Conservation (phyloP, 2,888 invertebrate genomes). For the Mythimna ferrago region DNA sequence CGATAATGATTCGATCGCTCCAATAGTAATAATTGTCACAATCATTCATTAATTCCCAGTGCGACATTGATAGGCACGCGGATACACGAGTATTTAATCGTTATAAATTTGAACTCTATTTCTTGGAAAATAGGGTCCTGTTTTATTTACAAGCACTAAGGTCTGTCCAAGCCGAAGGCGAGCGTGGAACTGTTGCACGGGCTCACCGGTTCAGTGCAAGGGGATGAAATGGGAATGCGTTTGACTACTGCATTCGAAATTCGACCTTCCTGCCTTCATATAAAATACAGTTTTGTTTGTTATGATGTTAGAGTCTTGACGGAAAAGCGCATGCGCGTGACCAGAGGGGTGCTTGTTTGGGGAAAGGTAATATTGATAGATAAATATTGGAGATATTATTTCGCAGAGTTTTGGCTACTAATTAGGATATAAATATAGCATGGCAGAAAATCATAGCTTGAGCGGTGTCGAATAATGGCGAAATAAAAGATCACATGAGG, state of each 20-base stretch:
- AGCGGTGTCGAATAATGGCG: background rate
- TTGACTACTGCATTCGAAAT: background rate
- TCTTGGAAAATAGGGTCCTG: background rate
- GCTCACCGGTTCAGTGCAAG: slow-evolving; percentile 16
- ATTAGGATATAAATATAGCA: background rate
- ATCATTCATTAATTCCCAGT: background rate
- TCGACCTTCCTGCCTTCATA: slow-evolving; percentile 18
- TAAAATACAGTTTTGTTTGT: slow-evolving; percentile 1
- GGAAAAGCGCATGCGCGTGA: slow-evolving; percentile 41
- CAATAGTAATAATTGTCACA: background rate
- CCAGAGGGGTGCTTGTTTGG: background rate
- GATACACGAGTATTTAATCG: too few species aligned
- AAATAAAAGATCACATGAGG: background rate
- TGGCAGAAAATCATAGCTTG: background rate
- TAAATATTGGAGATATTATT: background rate
- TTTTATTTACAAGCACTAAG: background rate
- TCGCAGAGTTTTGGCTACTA: background rate
- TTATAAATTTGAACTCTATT: background rate
- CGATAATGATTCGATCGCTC: background rate
- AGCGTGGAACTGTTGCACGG: slow-evolving; percentile 41
- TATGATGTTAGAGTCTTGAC: slow-evolving; percentile 21
- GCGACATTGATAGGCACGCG: slow-evolving; percentile 7
- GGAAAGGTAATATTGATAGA: background rate
- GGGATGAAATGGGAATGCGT: slow-evolving; percentile 20
- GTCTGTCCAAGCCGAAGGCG: background rate